phyloP scores from a whole-genome alignment of 2,797 vertebrate genomes.

The Takifugu ocellatus region DNA sequence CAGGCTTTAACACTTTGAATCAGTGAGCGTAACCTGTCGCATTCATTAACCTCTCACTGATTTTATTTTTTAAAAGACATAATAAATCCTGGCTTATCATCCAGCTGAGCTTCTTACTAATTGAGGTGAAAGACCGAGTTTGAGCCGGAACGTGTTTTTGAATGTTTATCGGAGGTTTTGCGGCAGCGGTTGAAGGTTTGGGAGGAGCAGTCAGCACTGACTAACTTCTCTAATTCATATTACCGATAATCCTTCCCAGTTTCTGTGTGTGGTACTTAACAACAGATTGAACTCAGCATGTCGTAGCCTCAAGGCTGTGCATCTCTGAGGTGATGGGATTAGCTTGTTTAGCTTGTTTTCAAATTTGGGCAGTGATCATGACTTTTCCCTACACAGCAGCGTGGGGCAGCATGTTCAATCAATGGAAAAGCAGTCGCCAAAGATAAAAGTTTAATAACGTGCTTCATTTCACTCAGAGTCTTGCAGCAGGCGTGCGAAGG shows the following conservation, averaged over 20 bases:
- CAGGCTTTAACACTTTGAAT: slow-evolving; percentile 15
- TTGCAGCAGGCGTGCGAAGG: slow-evolving; percentile 6
- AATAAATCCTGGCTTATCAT: slow-evolving; percentile 24
- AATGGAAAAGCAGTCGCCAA: slow-evolving; percentile 11
- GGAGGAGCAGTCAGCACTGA: slow-evolving; percentile 26
- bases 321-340: slow-evolving; percentile 17
- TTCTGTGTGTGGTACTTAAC: slow-evolving; percentile 55
- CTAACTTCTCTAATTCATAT: slow-evolving; percentile 55
- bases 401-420: neutral
- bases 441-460: slow-evolving; percentile 15
- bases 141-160: slow-evolving; percentile 20
- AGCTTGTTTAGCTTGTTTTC: slow-evolving; percentile 15
- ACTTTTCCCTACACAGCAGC: slow-evolving; percentile 20
- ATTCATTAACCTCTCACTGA: slow-evolving; percentile 11
- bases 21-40: slow-evolving; percentile 3
- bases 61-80: slow-evolving; percentile 21
- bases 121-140: slow-evolving; percentile 39
- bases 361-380: slow-evolving; percentile 23
- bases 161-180: slow-evolving; percentile 33
- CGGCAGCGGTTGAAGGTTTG: slow-evolving; percentile 14
- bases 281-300: slow-evolving; percentile 41
- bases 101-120: slow-evolving; percentile 26
- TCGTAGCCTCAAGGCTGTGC: slow-evolving; percentile 4
- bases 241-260: slow-evolving; percentile 53
- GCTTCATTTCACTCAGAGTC: slow-evolving; percentile 18